Base-by-base conservation (phyloP, 2,888 invertebrate species). In the Nycteola revayana region DNA sequence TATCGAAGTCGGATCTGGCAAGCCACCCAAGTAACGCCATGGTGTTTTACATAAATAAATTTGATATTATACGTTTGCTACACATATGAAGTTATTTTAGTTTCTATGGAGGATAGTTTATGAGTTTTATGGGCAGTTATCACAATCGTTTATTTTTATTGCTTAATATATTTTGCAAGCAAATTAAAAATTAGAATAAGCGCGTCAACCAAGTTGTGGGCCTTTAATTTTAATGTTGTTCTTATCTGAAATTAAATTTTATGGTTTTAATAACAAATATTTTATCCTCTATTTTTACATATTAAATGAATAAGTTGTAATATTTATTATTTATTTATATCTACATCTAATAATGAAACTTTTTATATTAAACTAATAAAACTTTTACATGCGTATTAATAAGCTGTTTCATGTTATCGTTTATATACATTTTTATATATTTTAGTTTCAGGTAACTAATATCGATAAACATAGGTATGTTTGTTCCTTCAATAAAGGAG, bases 11-110 rank as follows among this genome's bases (percentile, higher is more conserved):
- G 53, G 60, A 84, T 82, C 81, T 71, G 41, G 51, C 47, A 46
- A 71, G 58, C 85, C 85, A 85, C 85, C 85, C 85, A 84, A 67
- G 82, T 61, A 71, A 71, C 58, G 64, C 59, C 66, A 61, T 49
- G 60, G 58, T 60, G 29, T 40, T 50, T 50, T 34, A 50, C 40
- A 55, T 45, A 58, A 50, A 63, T 66, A 57, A 63, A 59, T 56
- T 50, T 48, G 40, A 51, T 42, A 43, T 44, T 21, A 24, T 38
- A 25, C 35, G 31, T 39, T 36, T 27, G 28, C 42, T 45, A 45
- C 44, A 45, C 42, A 34, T 53, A 46, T 29, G 10, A 24, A 31
- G 28, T 47, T 45, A 42, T 50, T 47, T 33, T 32, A 10, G 37
- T 29, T 40, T 46, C 50, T 43, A 44, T 41, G 40, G 29, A 24